A percentile compares a stretch with the other conserved stretches of the same genome.
phyloP scores from a whole-genome alignment of 92 coral and sea anemone species.

The Zoanthus sansibaricus region DNA sequence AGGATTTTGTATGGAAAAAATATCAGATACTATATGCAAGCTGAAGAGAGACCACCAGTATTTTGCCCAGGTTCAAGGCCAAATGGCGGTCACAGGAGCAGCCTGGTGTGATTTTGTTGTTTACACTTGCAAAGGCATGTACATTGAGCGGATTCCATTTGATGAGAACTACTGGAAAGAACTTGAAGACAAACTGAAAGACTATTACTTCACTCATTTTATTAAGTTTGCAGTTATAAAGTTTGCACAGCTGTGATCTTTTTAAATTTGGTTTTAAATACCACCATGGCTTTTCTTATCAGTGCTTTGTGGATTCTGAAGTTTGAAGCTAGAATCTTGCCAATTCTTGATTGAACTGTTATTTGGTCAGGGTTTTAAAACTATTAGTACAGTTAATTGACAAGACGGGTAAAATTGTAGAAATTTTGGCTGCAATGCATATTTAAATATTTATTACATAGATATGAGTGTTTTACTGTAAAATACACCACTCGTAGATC shows the following conservation, averaged over 20 bases:
- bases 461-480: too few relatives aligned
- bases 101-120: slow-evolving; percentile 6
- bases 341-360: slow-evolving; percentile 1
- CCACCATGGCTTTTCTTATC: slow-evolving; percentile 2
- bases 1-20: slow-evolving; percentile 2
- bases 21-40: slow-evolving; percentile 3
- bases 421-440: not conserved
- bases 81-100: slow-evolving; percentile 4
- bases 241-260: slow-evolving; percentile 1
- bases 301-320: not conserved
- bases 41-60: slow-evolving; percentile 7
- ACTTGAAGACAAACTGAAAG: slow-evolving; percentile 4
- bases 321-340: not conserved
- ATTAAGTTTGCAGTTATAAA: slow-evolving; percentile 1
- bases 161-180: slow-evolving; percentile 5
- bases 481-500: too few relatives aligned
- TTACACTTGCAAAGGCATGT: not conserved
- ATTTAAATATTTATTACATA: too few relatives aligned
- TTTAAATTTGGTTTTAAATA: not conserved
- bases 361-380: slow-evolving; percentile 1
- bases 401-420: not conserved
- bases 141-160: slow-evolving; percentile 1
- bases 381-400: not conserved
- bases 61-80: slow-evolving; percentile 3
- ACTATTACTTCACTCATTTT: not conserved